These are phyloP conservation scores for Anoplopoma fimbria DNA, from an alignment of 2,113 vertebrate species.

Conservation along the genomic window DNA sequence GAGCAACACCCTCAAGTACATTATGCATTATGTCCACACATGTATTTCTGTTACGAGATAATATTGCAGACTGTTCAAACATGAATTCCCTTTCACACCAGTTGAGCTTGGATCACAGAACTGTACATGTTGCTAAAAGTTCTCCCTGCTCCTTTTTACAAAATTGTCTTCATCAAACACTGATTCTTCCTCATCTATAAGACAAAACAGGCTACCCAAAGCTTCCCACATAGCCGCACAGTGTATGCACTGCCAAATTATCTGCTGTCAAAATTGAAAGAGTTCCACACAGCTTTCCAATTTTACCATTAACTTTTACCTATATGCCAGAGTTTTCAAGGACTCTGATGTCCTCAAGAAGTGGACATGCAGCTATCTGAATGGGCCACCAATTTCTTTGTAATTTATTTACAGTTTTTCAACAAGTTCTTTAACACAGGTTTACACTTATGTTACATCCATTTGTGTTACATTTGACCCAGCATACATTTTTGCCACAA, in stretches of 20 bases:
- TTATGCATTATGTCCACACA: background rate
- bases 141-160: background rate
- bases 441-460: too few relatives aligned
- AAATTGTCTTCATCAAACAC: background rate
- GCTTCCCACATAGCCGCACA: background rate
- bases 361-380: too few relatives aligned
- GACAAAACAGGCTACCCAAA: background rate
- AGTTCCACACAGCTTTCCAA: background rate
- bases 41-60: background rate
- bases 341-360: background rate
- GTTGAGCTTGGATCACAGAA: background rate
- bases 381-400: too few relatives aligned
- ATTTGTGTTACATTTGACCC: too few relatives aligned
- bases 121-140: background rate
- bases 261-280: background rate
- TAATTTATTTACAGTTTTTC: too few relatives aligned
- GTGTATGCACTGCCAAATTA: background rate
- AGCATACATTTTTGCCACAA: too few relatives aligned
- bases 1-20: background rate
- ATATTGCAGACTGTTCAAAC: background rate
- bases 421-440: too few relatives aligned
- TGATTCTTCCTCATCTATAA: background rate
- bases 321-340: background rate
- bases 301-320: background rate
- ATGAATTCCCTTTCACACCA: background rate